Conservation (phyloP, 2,888 invertebrate genomes). For the Philonicus albiceps region DNA sequence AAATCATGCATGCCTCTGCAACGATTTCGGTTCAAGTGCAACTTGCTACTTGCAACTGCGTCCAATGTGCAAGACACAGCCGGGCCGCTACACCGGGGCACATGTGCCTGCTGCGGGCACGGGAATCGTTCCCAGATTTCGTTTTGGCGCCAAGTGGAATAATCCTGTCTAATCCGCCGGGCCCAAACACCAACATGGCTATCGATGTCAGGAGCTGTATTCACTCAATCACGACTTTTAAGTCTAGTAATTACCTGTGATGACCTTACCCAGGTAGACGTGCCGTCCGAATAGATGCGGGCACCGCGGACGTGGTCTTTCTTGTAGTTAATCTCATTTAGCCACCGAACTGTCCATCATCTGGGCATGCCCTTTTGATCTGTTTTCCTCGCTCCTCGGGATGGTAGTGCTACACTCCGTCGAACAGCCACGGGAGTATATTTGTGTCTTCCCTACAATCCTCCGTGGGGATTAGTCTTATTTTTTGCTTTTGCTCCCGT, state of each 20-base stretch:
- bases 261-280: constrained; percentile 3
- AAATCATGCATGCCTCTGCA: not conserved
- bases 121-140: not conserved
- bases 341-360: constrained; percentile 40
- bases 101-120: not conserved
- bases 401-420: not conserved
- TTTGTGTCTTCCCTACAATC: not conserved
- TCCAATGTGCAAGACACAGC: not conserved
- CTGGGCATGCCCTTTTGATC: constrained; percentile 29
- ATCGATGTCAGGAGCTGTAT: constrained; percentile 39
- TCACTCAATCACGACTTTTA: constrained; percentile 29
- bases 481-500: constrained; percentile 19
- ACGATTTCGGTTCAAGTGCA: not conserved
- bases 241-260: constrained; percentile 31
- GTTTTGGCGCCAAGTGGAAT: constrained; percentile 40
- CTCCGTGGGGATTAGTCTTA: not conserved
- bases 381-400: constrained; percentile 1
- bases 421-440: not conserved
- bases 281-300: constrained; percentile 27
- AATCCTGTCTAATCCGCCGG: constrained; percentile 38
- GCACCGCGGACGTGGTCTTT: not conserved
- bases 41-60: not conserved
- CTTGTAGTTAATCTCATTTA: constrained; percentile 38
- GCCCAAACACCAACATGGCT: not conserved
- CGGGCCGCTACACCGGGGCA: not conserved